A percentile compares a stretch with the other conserved stretches of the same genome.
Evolutionary conservation across 1,140 invertebrate genomes (phyloP).

Genomic region (Drosophila teissieri): DNA sequence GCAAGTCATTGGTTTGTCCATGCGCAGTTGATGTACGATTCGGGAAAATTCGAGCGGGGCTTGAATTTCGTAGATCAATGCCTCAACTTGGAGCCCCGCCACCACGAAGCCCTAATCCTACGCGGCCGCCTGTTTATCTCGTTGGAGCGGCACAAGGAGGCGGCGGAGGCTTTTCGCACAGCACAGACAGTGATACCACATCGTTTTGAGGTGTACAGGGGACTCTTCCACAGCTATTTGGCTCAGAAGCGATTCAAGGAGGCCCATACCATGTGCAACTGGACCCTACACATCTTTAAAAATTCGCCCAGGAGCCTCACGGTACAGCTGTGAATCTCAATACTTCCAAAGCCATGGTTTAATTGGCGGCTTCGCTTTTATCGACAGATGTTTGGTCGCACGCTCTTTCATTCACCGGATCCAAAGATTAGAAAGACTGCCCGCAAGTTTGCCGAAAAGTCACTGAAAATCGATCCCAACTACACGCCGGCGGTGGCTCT

Average conservation of each 20-base stretch:
- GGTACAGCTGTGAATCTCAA: slow-evolving; percentile 13
- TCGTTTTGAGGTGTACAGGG: slow-evolving; percentile 83
- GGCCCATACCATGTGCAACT: slow-evolving; percentile 65
- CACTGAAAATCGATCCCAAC: slow-evolving; percentile 69
- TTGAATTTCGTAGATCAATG: slow-evolving; percentile 87
- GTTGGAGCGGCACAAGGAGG: slow-evolving; percentile 89
- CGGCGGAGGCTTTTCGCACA: slow-evolving; percentile 88
- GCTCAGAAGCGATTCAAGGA: slow-evolving; percentile 64
- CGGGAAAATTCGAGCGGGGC: slow-evolving; percentile 86
- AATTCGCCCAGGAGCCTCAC: slow-evolving; percentile 68
- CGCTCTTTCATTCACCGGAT: slow-evolving; percentile 48
- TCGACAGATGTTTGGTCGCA: slow-evolving; percentile 65
- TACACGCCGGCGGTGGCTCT: slow-evolving; percentile 69
- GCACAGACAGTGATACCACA: slow-evolving; percentile 87
- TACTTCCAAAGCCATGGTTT: neutral
- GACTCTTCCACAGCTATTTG: slow-evolving; percentile 67
- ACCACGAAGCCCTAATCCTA: slow-evolving; percentile 90
- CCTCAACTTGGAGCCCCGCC: slow-evolving; percentile 85
- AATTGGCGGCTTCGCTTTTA: neutral
- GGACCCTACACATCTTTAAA: slow-evolving; percentile 63
- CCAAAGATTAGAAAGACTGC: slow-evolving; percentile 51
- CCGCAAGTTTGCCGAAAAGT: slow-evolving; percentile 64
- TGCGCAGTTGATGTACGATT: slow-evolving; percentile 87
- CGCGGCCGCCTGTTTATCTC: slow-evolving; percentile 89
- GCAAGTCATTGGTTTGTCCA: slow-evolving; percentile 88